Base-by-base conservation (phyloP, 1,140 invertebrate species). In the Leptoteleia sp. region DNA sequence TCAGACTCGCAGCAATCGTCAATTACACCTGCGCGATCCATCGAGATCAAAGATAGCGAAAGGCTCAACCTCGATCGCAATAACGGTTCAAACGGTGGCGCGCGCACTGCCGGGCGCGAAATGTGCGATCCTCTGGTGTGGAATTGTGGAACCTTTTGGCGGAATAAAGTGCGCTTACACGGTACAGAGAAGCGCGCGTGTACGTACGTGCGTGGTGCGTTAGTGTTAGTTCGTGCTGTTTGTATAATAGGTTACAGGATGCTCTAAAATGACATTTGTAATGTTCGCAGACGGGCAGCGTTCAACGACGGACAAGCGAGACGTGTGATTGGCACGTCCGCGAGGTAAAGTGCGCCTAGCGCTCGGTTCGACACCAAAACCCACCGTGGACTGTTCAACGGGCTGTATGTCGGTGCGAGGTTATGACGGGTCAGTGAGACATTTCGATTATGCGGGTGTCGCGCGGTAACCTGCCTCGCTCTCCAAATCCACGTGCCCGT, bases 191-290 rank as follows among this genome's bases (percentile, higher is more conserved):
- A 43, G 57, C 54, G 57, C 37, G 45, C 22, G 17, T 38, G 27
- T 48, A 61, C 31, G 31, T 50, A 40, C 55, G 52, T 61, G 40
- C 27, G 27, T 29, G 22, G 3, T 64, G 57, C 55, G 40, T 22
- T 2, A 64, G 73, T 76, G 35, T 62, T 64, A 82, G 81, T 85
- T 77, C 22, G 80, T 86, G 83, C 81, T 87, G 86, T 88, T 86
- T 88, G 85, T 85, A 85, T 84, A 84, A 85, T 85, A 88, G 86
- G 86, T 87, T 86, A 87, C 86, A 80, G 79, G 83, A 82, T 81
- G 81, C 80, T 85, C 79, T 81, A 84, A 84, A 85, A 86, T 87
- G 86, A 88, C 85, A 82, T 86, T 88, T 88, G 78, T 84, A 76
- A 81, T 57, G 79, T 80, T 77, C 81, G 82, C 80, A 80, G 79